These are phyloP conservation scores for Brachionus calyciflorus DNA, from an alignment of 1,140 invertebrate genomes.

Conservation along the genomic window DNA sequence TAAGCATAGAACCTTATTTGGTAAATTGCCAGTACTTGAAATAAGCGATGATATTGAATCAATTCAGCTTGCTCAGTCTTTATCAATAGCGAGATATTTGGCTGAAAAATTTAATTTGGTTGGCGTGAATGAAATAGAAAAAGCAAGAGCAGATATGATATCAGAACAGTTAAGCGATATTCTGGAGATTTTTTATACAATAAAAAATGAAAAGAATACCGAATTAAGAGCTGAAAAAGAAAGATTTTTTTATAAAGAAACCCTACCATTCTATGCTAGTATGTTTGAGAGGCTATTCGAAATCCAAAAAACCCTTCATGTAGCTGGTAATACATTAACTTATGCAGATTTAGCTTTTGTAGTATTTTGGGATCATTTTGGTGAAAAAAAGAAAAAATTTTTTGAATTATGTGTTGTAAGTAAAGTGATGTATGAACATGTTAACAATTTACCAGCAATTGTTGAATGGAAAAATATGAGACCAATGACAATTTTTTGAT, in stretches of 20 bases:
- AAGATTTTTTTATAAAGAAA: slow-evolving; percentile 10
- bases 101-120: neutral
- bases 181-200: neutral
- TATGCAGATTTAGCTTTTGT: slow-evolving; percentile 26
- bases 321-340: neutral
- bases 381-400: neutral
- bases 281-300: slow-evolving; percentile 13
- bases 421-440: neutral
- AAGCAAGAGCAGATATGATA: neutral
- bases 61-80: neutral
- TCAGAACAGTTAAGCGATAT: neutral
- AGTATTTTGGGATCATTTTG: slow-evolving; percentile 18
- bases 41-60: neutral
- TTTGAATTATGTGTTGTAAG: slow-evolving; percentile 8
- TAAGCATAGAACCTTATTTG: slow-evolving; percentile 28
- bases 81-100: slow-evolving; percentile 17
- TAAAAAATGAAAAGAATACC: neutral
- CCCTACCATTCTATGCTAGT: slow-evolving; percentile 2
- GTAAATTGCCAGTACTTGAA: slow-evolving; percentile 25
- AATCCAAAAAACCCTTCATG: neutral
- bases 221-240: neutral
- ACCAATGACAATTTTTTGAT: neutral
- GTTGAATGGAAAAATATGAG: slow-evolving; percentile 9
- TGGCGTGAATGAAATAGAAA: slow-evolving; percentile 3
- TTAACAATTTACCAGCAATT: slow-evolving; percentile 12